Base-by-base conservation (phyloP, 2,113 vertebrate species). In the Brachionichthys hirsutus region DNA sequence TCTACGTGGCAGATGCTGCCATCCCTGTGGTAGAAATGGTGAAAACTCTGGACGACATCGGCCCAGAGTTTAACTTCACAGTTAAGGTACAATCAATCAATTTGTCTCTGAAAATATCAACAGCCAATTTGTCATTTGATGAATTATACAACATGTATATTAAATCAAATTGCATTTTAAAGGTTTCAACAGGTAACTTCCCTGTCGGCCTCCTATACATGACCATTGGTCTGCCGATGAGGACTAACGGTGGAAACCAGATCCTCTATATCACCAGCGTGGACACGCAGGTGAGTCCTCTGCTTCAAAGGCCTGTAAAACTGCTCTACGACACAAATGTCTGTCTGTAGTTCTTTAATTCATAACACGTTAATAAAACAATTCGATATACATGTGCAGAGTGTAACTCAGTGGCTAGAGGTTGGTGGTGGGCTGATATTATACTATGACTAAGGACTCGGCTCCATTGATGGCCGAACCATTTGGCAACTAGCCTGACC, bases 11-110 rank as follows among this genome's bases (percentile, higher is more conserved):
- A 16, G 87, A 92, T n/a, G 62, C 88, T 4, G 65, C 79, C 41
- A 59, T 19, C 62, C 78, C 74, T 45, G 84, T 90, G 35, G 77
- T 86, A 58, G 92, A 91, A 14, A 47, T 17, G 0, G 82, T 97
- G 66, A 92, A 89, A 40, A 88, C 57, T 70, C 84, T 91, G 35
- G 88, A 94, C 80, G 94, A 95, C 67, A 95, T 97, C 69, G 95
- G 95, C 35, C 94, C 94, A n/a, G 77, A 79, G 2, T 96, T 94
- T 85, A 90, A 89, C 87, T 94, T 98, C 63, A 94, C 93, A 59
- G 81, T 94, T 41, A 96, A 94, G 93, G 95, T 89, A 38, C 8
- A 17, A 11, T 90, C 50, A 70, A 89, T 36, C 2, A 51, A 49
- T 67, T 47, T 2, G 3, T 34, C 12, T 62, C 10, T 18, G 24